A percentile compares a stretch with the other conserved stretches of the same genome.
Evolutionary conservation across 2,797 vertebrate species (phyloP).

Genomic region (Syngnathus acus): DNA sequence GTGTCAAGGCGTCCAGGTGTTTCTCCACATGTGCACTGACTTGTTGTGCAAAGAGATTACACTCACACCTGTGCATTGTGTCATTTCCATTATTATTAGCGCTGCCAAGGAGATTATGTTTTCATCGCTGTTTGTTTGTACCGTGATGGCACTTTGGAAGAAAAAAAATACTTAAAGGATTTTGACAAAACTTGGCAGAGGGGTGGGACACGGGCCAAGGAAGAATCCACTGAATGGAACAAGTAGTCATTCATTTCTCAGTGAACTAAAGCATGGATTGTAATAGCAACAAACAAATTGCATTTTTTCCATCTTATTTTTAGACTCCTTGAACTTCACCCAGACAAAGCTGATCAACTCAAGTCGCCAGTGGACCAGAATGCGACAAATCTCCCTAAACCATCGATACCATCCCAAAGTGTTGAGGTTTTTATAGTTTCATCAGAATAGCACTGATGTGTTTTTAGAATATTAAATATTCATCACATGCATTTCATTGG

Average conservation of each 20-base stretch:
- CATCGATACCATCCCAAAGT: background rate
- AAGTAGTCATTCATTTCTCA: background rate
- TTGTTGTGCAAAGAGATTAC: constrained; percentile 10
- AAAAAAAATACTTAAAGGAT: background rate
- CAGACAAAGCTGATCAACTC: background rate
- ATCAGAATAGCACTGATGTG: background rate
- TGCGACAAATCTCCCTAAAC: background rate
- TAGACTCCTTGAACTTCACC: background rate
- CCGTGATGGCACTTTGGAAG: background rate
- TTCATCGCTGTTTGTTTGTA: constrained; percentile 2
- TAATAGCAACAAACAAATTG: background rate
- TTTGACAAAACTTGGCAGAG: no score
- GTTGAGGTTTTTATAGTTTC: background rate
- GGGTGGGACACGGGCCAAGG: background rate
- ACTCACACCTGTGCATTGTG: constrained; percentile 18
- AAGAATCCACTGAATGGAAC: background rate
- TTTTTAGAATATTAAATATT: background rate
- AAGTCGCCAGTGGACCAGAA: background rate
- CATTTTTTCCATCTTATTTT: background rate
- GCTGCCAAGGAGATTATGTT: constrained; percentile 6
- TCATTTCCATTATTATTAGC: background rate
- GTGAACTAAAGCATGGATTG: background rate
- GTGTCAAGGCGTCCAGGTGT: constrained; percentile 1
- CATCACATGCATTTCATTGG: no score
- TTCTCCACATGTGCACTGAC: constrained; percentile 11